Evolutionary conservation across 2,888 invertebrate species (phyloP), one percentile per base, ranked within the genome.

Genomic region (Drosophila hamatofila): DNA sequence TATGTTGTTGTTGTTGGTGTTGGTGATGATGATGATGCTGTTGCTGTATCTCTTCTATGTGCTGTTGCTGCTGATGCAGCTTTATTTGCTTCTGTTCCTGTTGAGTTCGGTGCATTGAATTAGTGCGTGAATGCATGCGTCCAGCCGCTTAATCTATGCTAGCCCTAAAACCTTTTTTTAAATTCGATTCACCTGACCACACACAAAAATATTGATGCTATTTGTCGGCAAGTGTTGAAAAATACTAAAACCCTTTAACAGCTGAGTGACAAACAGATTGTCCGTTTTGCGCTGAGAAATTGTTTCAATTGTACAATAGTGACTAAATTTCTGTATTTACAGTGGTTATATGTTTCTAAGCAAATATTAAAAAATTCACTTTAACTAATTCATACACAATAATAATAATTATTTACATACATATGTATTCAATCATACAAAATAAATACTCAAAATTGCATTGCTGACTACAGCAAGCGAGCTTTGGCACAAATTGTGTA

Each of bases 61-160:
- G 67, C 37, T 72, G 46, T 21, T 75, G 57, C 49, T 66, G 69
- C 30, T 66, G 64, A 5, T 59, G 68, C 72, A 72, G 57, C 57
- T 77, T 74, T 21, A 67, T 33, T 46, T 76, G 77, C 14, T 77
- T 73, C 25, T 77, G 70, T 4, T 77, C 74, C n/a, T 64, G 80
- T 30, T 66, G 73, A 35, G 58, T 60, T 46, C 75, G 72, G 41
- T 75, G 78, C 78, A 79, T 75, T 44, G 51, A 65, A 48, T 18
- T 39, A 25, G 52, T 62, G 55, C 46, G 35, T 60, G 37, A 49
- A 57, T 39, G 37, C 44, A 27, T 46, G n/a, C 33, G 54, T 39
- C 6, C 35, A n/a, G 23, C 11, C 14, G 9, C 16, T 41, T 25
- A 39, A n/a, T 39, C 11, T 46, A 23, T 2, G 33, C 21, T 33